Evolutionary conservation across 2,113 vertebrate species (phyloP), one percentile per base, ranked within the genome.

Genomic region (Eurypyga helias): DNA sequence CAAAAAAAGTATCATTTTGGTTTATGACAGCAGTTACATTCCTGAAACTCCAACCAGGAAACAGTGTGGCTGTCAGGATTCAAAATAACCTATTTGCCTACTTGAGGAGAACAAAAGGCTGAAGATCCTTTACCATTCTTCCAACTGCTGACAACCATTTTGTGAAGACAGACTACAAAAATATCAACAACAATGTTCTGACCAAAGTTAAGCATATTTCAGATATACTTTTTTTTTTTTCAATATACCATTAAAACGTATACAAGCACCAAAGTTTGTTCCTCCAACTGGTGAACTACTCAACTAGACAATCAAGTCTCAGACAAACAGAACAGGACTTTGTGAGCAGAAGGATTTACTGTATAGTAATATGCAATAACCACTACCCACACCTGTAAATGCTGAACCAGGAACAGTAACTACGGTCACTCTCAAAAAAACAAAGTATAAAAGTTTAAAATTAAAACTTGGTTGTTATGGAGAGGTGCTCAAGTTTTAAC

Each of bases 131-230:
- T 1, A 33, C 10, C 24, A 64, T 24, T 34, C 64, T 81, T 60
- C 69, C 69, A 73, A 60, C 3, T 34, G 26, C 33, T 3, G 0
- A 48, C 54, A 69, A 21, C 8, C 2, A 6, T 16, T 89, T 17
- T 31, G 19, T 36, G 15, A 29, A 75, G 24, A 75, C 6, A 14
- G 24, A 10, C 31, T 24, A 36, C 4, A 52, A 48, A 0, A 60
- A 12, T 10, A 65, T 14, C 7, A 48, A 62, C 17, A 58, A 34
- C 60, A 14, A n/a, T 8, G 33, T 4, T 45, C 18, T 34, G 5
- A 61, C 17, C 10, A 4, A 54, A 65, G 29, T 48, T 38, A 62
- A 0, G 0, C 7, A 1, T 14, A 36, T 26, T 57, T 66, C 6
- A 8, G 16, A 64, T 8, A 60, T 5, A 49, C 2, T n/a, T 57